Conservation (phyloP, 2,888 invertebrate genomes). For the Polymixis lichenea region DNA sequence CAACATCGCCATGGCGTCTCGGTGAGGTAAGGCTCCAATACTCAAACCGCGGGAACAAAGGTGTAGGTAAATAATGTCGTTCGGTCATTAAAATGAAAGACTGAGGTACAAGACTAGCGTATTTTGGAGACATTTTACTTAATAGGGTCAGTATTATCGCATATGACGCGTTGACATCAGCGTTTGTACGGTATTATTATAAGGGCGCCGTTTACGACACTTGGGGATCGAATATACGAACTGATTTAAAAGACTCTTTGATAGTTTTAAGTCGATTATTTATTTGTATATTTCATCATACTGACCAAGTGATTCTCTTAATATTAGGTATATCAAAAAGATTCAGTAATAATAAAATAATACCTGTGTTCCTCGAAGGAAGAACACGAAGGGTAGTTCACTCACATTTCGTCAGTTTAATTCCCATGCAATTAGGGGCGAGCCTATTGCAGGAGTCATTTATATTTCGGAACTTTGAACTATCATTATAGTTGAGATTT, state of each 20-base stretch:
- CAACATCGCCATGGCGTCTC: no score
- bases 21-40: background rate
- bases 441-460: background rate
- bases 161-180: conserved; percentile 10
- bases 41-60: conserved; percentile 45
- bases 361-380: background rate
- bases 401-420: background rate
- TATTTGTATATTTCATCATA: conserved; percentile 20
- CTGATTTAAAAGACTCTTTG: conserved; percentile 49
- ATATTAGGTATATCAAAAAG: background rate
- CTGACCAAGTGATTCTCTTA: background rate
- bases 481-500: background rate
- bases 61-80: conserved; percentile 48
- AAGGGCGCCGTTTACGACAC: conserved; percentile 43
- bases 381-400: background rate
- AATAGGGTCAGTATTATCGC: conserved; percentile 56
- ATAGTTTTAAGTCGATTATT: conserved; percentile 38
- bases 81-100: conserved; percentile 65
- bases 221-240: conserved; percentile 14
- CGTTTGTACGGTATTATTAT: conserved; percentile 29
- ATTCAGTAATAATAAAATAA: background rate
- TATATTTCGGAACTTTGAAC: background rate
- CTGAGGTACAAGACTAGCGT: conserved; percentile 74
- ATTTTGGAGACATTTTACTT: conserved; percentile 66
- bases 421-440: background rate